Evolutionary conservation across 2,888 invertebrate species (phyloP).

Genomic region (Alsophila aescularia): DNA sequence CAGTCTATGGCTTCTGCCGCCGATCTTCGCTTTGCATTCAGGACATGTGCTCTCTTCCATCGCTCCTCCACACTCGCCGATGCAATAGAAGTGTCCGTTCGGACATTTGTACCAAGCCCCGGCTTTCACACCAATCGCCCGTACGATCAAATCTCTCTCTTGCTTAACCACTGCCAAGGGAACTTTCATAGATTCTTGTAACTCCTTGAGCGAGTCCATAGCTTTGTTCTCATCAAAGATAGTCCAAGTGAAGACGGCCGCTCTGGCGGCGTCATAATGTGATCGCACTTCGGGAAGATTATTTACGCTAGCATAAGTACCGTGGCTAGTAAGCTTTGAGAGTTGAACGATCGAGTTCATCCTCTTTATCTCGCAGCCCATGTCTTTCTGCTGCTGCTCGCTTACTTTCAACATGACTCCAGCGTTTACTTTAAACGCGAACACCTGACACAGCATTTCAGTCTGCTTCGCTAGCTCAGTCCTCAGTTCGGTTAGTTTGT

Average conservation of each 20-base stretch:
- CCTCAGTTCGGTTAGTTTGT: too few species aligned
- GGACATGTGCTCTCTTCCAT: constrained; percentile 80
- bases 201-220: constrained; percentile 43
- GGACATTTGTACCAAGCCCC: constrained; percentile 90
- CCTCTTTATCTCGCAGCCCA: constrained; percentile 62
- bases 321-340: constrained; percentile 47
- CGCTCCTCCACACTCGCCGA: constrained; percentile 88
- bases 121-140: too few species aligned
- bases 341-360: too few species aligned
- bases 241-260: too few species aligned
- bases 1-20: too few species aligned
- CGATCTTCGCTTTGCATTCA: too few species aligned
- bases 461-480: too few species aligned
- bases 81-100: constrained; percentile 87
- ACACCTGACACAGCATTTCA: too few species aligned
- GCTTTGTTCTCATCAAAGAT: constrained; percentile 46
- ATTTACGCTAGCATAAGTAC: constrained; percentile 31
- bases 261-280: constrained; percentile 40
- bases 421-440: too few species aligned
- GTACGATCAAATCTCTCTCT: too few species aligned
- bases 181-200: too few species aligned
- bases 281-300: constrained; percentile 37
- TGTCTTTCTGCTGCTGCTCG: constrained; percentile 66
- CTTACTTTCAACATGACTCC: too few species aligned
- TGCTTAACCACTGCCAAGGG: constrained; percentile 41